Base-by-base conservation (phyloP, 2,888 invertebrate species). In the Acleris laterana region DNA sequence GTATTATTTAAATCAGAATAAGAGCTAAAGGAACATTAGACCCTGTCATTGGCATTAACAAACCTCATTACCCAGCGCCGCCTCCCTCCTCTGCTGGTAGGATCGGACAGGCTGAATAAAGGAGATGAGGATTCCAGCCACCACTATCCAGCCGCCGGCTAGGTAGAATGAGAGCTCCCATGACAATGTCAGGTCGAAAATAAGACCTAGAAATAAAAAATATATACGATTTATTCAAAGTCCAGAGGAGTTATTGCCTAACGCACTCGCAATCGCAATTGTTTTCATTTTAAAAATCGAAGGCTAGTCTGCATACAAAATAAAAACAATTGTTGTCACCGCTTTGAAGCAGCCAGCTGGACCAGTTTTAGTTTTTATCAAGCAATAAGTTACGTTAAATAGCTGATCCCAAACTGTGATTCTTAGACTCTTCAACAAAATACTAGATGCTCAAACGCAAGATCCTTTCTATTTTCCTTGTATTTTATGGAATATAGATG, bases 111-210 rank as follows among this genome's bases (percentile, higher is more conserved):
- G 94, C 0, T 96, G 95, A 63, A 96, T 95, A 57, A 95, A 85
- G 0, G 94, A 93, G 57, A 96, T 94, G 1, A 96, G 87, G 0
- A 95, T 74, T n/a, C 98, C 98, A 5, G 97, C 95, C 13, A 97
- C 82, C 20, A 96, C 90, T 66, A 98, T 97, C 94, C 96, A 97
- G 19, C 96, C 93, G 2, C 97, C 97, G 20, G 97, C 96, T 74
- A 96, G 93, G 81, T 96, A 95, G 87, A 97, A 98, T 0, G 97
- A 95, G 73, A 96, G 91, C 76, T 96, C 95, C 96, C 97, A 98
- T 9, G 94, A 93, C 1, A 94, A 88, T 3, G 96, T 96, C 57
- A 95, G 73, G 78, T 97, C 96, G 82, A 94, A 93, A 22, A 93
- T 91, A 1, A 90, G 77, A 93, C 99, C 99, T 88, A 97, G 95